These are phyloP conservation scores for Syrmaticus mikado DNA, from an alignment of 2,113 vertebrate genomes.

Conservation along the genomic window DNA sequence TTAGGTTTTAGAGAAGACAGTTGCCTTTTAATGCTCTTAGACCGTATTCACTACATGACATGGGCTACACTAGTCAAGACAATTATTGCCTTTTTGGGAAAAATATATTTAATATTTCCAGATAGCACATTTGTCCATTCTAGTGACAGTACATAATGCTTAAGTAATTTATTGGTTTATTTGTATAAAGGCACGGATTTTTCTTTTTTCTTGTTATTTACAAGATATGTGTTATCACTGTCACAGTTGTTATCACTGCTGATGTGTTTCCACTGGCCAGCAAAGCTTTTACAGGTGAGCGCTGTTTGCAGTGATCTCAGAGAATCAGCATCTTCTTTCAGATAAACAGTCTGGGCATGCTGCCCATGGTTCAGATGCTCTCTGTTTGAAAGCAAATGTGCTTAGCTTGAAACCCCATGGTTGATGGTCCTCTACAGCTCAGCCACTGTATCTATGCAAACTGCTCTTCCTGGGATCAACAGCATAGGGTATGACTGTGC, in stretches of 20 bases:
- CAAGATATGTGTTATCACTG: neutral
- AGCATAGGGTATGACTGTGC: neutral
- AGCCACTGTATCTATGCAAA: neutral
- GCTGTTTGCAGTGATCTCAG: neutral
- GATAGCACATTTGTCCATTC: neutral
- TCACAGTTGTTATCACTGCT: neutral
- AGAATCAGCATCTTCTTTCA: neutral
- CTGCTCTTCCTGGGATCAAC: neutral
- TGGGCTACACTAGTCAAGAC: neutral
- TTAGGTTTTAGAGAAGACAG: neutral
- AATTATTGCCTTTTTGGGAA: neutral
- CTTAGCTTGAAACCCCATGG: neutral
- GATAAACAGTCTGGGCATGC: neutral
- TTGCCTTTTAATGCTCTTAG: neutral
- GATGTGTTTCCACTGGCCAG: neutral
- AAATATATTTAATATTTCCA: neutral
- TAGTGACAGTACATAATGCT: neutral
- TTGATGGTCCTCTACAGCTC: neutral
- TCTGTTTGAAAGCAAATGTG: neutral
- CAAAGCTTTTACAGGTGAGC: constrained; percentile 16
- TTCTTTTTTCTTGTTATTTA: neutral
- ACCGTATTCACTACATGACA: neutral
- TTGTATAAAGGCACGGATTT: neutral
- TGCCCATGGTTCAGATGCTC: neutral
- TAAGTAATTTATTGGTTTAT: neutral